A percentile compares a stretch with the other conserved stretches of the same genome.
Evolutionary conservation across 2,797 vertebrate species (phyloP).

Genomic region (Hemitrygon akajei): DNA sequence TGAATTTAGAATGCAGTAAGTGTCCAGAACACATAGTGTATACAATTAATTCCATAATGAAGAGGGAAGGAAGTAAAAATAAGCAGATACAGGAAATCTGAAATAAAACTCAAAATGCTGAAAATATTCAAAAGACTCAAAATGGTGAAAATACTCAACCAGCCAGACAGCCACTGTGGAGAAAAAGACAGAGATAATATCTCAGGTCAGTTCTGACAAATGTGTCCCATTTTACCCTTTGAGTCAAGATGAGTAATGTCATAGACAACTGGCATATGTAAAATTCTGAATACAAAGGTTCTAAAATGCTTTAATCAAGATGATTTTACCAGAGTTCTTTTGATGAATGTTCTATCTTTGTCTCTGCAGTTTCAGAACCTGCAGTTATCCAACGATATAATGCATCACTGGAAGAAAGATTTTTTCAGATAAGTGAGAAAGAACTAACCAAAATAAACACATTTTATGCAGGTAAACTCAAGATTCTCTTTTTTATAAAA

Average conservation of each 20-base stretch:
- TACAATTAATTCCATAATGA: not conserved
- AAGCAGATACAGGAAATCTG: too few species aligned
- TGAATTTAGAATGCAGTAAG: not conserved
- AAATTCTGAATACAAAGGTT: not conserved
- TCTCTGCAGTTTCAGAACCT: slow-evolving; percentile 19
- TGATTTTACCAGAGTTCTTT: not conserved
- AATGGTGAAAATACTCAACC: too few species aligned
- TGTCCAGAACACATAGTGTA: not conserved
- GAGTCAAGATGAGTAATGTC: not conserved
- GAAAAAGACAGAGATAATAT: too few species aligned
- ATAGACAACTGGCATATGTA: not conserved
- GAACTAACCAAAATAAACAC: slow-evolving; percentile 48
- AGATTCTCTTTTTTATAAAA: not conserved
- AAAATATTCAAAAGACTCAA: too few species aligned
- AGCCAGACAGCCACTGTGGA: too few species aligned
- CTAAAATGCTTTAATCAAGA: not conserved
- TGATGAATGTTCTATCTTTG: not conserved
- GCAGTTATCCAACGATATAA: slow-evolving; percentile 36
- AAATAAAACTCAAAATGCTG: too few species aligned
- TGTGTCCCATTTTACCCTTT: not conserved
- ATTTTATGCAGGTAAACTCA: slow-evolving; percentile 48
- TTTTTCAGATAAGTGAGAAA: slow-evolving; percentile 46
- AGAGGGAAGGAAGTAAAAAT: not conserved
- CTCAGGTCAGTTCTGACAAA: too few species aligned
- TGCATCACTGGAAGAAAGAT: slow-evolving; percentile 42